Conservation (phyloP, 2,888 invertebrate species). For the Tinea pellionella region DNA sequence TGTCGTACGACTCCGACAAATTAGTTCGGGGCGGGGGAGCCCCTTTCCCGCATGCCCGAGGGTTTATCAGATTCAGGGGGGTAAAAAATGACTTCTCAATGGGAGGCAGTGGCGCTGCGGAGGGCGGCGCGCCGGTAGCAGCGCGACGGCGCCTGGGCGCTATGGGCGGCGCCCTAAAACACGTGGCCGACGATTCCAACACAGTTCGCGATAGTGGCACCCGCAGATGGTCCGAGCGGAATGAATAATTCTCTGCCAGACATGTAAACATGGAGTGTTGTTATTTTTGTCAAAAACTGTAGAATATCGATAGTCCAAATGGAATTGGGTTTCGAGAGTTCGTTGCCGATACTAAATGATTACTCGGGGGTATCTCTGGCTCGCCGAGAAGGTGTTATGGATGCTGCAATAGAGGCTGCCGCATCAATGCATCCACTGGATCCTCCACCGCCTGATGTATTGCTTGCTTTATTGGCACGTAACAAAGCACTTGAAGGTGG, state of each 20-base stretch:
- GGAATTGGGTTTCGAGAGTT: neutral
- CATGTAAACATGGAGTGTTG: neutral
- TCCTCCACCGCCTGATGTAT: conserved; percentile 84
- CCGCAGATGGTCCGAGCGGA: neutral
- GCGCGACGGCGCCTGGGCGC: conserved; percentile 43
- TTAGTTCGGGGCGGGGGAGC: conserved; percentile 70
- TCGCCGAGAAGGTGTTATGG: conserved; percentile 36
- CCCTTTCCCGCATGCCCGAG: conserved; percentile 39
- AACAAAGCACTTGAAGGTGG: conserved; percentile 92
- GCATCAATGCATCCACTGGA: conserved; percentile 48
- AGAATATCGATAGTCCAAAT: conserved; percentile 18
- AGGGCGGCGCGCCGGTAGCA: conserved; percentile 14
- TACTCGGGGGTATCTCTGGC: conserved; percentile 25
- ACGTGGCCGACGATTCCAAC: conserved; percentile 24
- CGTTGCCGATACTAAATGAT: conserved; percentile 36
- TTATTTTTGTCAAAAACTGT: neutral
- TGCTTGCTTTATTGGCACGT: conserved; percentile 84
- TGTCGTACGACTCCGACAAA: conserved; percentile 66
- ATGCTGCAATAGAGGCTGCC: conserved; percentile 35
- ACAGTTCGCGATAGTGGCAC: neutral
- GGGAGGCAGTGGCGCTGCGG: conserved; percentile 40
- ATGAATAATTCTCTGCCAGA: neutral
- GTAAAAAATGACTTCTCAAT: conserved; percentile 68
- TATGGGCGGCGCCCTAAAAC: conserved; percentile 48
- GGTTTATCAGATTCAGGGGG: conserved; percentile 68